Evolutionary conservation across 2,113 vertebrate genomes (phyloP).

Genomic region (Pelodiscus sinensis): DNA sequence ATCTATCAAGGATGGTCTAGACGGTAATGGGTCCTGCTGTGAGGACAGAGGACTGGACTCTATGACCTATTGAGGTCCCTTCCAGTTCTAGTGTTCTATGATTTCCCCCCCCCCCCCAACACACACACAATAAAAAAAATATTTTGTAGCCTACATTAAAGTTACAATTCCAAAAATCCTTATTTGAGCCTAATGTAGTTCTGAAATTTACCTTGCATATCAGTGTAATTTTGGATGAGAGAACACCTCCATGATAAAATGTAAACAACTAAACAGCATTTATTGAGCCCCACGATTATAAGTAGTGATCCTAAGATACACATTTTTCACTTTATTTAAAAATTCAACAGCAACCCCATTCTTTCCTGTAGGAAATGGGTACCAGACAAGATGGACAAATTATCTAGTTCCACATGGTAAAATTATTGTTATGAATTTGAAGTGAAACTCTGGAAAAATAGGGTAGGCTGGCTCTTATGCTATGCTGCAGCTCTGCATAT

Average conservation of each 20-base stretch:
- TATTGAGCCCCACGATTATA: rapidly evolving
- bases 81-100: too few species aligned
- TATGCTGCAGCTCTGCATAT: not conserved
- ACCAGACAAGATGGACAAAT: not conserved
- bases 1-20: too few species aligned
- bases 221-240: not conserved
- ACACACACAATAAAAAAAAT: not conserved
- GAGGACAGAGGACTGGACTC: too few species aligned
- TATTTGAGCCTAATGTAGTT: not conserved
- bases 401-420: too few species aligned
- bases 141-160: not conserved
- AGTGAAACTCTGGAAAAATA: not conserved
- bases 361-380: not conserved
- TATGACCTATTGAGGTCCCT: too few species aligned
- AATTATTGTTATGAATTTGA: not conserved
- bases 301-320: not conserved
- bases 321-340: too few species aligned
- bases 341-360: not conserved
- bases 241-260: not conserved
- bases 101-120: too few species aligned
- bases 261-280: not conserved
- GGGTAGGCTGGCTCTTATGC: not conserved
- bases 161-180: not conserved
- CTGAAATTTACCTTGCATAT: not conserved
- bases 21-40: too few species aligned